Base-by-base conservation (phyloP, 2,797 vertebrate genomes). In the Microctenopoma stevenorrisi region DNA sequence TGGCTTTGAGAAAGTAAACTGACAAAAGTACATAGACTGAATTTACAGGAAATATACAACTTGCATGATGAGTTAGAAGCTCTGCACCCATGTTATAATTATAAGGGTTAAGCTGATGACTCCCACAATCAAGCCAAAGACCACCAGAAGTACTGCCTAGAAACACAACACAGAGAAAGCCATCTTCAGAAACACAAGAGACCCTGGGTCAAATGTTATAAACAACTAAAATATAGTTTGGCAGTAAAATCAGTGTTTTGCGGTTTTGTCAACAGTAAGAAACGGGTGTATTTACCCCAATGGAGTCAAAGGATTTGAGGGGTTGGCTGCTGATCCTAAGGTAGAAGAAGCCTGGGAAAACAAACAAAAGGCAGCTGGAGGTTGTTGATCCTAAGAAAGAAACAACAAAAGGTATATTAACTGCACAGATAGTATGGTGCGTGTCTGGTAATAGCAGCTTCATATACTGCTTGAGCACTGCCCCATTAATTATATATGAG, bases 341-440 rank as follows among this genome's bases (percentile, higher is more conserved):
- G 91, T 96, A 97, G 92, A 99, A 97, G 3, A 99, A 83, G 50
- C 95, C 97, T 4, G 97, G 97, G 86, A 95, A 99, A 50, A 99
- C 82, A 91, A 98, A 99, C 82, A 99, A 89, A 78, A 99, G 93
- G 85, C 95, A 96, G 0, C 95, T 95, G 43, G 97, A 98, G 38
- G 95, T 98, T 30, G 96, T 98, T 9, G 97, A 94, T 74, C 96
- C 96, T 97, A 85, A 1, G 7, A 53, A 74, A 75, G 44, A 67
- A 74, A 80, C n/a, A 72, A 42, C 8, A 68, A 72, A 22, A 52
- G 10, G 18, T 2, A 44, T 9, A 49, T 60, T 8, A 61, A 44
- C 0, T 52, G 11, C 3, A 64, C 55, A 68, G 40, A 67, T 35
- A 16, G 33, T 15, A 49, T 14, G 30, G 9, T 28, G 49, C 15